These are phyloP conservation scores for Pampus argenteus DNA, from an alignment of 2,797 vertebrate species.

Conservation along the genomic window DNA sequence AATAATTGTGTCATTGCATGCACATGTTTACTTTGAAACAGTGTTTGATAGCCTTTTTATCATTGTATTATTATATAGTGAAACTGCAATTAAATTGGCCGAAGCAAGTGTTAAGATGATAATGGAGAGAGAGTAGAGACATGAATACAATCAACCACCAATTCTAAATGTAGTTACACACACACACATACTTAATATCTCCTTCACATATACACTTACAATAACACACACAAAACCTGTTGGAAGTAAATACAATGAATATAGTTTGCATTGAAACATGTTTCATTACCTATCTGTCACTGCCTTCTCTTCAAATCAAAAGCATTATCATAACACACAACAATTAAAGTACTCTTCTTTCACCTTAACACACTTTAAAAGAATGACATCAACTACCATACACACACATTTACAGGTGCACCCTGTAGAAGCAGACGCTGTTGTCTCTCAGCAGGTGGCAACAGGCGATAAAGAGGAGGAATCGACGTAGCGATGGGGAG, in stretches of 20 bases:
- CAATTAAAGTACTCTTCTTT: slow-evolving; percentile 15
- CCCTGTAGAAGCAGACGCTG: slow-evolving; percentile 75
- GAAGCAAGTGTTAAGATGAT: slow-evolving; percentile 37
- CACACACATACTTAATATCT: slow-evolving; percentile 1
- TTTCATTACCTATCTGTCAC: not conserved
- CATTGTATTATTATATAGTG: slow-evolving; percentile 8
- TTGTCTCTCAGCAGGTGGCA: slow-evolving; percentile 85
- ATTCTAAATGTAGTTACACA: slow-evolving; percentile 39
- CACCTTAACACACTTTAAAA: slow-evolving; percentile 16
- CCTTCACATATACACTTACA: not conserved
- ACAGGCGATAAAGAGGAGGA: slow-evolving; percentile 89
- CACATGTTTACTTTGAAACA: slow-evolving; percentile 50
- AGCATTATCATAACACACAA: slow-evolving; percentile 16
- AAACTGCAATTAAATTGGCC: slow-evolving; percentile 53
- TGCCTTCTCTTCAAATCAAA: slow-evolving; percentile 10
- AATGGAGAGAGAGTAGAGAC: slow-evolving; percentile 23
- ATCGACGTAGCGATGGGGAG: slow-evolving; percentile 84
- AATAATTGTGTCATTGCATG: slow-evolving; percentile 14
- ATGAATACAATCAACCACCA: slow-evolving; percentile 30
- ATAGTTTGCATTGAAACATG: not conserved
- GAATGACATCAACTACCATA: slow-evolving; percentile 36
- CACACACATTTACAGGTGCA: slow-evolving; percentile 55
- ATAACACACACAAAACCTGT: not conserved
- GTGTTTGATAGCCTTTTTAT: slow-evolving; percentile 39
- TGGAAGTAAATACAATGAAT: slow-evolving; percentile 1